A percentile compares a stretch with the other conserved stretches of the same genome.
These are phyloP conservation scores for Panthera leo DNA, from an alignment of 2,113 vertebrate genomes.

Conservation along the genomic window DNA sequence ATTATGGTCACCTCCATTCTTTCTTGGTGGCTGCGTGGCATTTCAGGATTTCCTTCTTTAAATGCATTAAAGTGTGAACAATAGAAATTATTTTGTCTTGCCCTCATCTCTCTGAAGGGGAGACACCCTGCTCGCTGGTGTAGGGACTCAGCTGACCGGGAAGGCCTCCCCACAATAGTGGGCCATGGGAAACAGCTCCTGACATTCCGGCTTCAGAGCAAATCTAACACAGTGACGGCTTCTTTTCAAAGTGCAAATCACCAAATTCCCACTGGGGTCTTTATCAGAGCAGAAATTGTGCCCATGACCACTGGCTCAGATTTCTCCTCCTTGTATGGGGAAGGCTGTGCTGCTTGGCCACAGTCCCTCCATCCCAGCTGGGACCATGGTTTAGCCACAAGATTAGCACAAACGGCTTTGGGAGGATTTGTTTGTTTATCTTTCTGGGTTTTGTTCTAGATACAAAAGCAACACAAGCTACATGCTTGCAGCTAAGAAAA, in stretches of 20 bases:
- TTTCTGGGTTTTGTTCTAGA: conserved; percentile 50
- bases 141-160: not conserved
- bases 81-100: not conserved
- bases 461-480: conserved; percentile 1
- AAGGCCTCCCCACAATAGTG: not conserved
- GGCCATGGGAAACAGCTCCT: not conserved
- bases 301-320: not conserved
- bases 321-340: not conserved
- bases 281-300: not conserved
- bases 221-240: not conserved
- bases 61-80: not conserved
- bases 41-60: not conserved
- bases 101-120: not conserved
- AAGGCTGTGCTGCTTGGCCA: not conserved
- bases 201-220: not conserved
- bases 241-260: not conserved
- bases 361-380: not conserved
- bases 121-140: not conserved
- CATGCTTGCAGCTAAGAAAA: not conserved
- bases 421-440: not conserved
- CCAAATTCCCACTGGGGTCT: not conserved
- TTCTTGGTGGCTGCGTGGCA: not conserved
- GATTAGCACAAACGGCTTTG: not conserved
- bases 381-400: not conserved
- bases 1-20: not conserved